Evolutionary conservation across 2,797 vertebrate genomes (phyloP), one percentile per base, ranked within the genome.

Genomic region (Hemitrygon akajei): DNA sequence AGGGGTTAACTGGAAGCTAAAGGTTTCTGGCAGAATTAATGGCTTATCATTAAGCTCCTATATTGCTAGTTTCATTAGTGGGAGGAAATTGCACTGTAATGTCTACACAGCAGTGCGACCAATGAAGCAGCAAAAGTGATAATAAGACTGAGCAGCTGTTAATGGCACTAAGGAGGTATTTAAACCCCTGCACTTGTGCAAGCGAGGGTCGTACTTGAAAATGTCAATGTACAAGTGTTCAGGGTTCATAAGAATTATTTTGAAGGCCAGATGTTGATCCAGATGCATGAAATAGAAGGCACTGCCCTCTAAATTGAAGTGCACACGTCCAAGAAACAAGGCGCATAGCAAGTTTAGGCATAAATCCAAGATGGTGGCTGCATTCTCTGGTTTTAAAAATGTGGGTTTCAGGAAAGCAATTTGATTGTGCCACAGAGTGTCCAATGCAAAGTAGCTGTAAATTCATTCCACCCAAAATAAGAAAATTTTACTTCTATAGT

Each of bases 51-150:
- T 69, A 89, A 69, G n/a, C 30, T 66, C 60, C 60, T 20, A 34
- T 66, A 89, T 66, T 69, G 86, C 60, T 89, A 66, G 60, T 89
- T 89, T 89, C 86, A 89, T 89, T 89, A 89, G 86, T 37, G 63
- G 60, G 86, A 89, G 86, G n/a, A 89, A 69, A 89, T 89, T 22
- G 63, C 34, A 34, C 7, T 89, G n/a, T 18, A 69, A 89, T 69
- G n/a, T 37, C 63, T 20, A 69, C 86, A 69, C 63, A 10, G 86
- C 86, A 89, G 16, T 34, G 60, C 89, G 63, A 89, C 3, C 86
- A 89, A 37, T 12, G 63, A 22, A 69, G 86, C 63, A 69, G 86
- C 20, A 34, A 89, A 69, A 89, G n/a, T 89, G 86, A 89, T 89
- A 69, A 89, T 66, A 87, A 22, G 60, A 37, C 18, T 2, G 86